Evolutionary conservation across 2,797 vertebrate genomes (phyloP).

Genomic region (Gambusia yucatana): DNA sequence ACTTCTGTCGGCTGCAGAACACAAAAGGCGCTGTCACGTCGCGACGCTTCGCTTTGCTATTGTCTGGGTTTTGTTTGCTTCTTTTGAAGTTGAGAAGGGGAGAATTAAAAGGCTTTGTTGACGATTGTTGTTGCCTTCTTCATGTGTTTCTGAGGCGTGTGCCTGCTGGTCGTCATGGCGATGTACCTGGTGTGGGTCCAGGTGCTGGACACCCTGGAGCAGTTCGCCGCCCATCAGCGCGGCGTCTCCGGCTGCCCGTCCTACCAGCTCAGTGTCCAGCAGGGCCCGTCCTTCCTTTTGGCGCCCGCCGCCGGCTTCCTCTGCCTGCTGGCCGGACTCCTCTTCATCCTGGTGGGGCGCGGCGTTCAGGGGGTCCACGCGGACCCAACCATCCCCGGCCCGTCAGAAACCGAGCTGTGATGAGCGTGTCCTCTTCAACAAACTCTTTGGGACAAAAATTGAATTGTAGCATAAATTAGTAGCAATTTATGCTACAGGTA

Average conservation of each 20-base stretch:
- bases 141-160: slow-evolving; percentile 75
- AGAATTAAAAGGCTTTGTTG: too few species aligned
- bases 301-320: slow-evolving; percentile 87
- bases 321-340: slow-evolving; percentile 85
- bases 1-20: not conserved
- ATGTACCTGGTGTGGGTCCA: slow-evolving; percentile 92
- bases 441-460: too few species aligned
- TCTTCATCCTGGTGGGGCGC: slow-evolving; percentile 80
- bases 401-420: slow-evolving; percentile 13
- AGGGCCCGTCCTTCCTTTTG: slow-evolving; percentile 90
- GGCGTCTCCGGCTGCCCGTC: slow-evolving; percentile 76
- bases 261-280: slow-evolving; percentile 82
- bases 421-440: too few species aligned
- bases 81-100: not conserved
- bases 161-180: slow-evolving; percentile 85
- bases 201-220: slow-evolving; percentile 86
- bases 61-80: not conserved
- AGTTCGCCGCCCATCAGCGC: slow-evolving; percentile 77
- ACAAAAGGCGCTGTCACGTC: slow-evolving; percentile 8
- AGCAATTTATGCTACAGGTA: too few species aligned
- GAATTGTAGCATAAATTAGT: too few species aligned
- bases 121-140: too few species aligned
- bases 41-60: not conserved
- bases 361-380: fast-evolving
- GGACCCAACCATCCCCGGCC: not conserved